Base-by-base conservation (phyloP, 2,797 vertebrate genomes). In the Melopsittacus undulatus region DNA sequence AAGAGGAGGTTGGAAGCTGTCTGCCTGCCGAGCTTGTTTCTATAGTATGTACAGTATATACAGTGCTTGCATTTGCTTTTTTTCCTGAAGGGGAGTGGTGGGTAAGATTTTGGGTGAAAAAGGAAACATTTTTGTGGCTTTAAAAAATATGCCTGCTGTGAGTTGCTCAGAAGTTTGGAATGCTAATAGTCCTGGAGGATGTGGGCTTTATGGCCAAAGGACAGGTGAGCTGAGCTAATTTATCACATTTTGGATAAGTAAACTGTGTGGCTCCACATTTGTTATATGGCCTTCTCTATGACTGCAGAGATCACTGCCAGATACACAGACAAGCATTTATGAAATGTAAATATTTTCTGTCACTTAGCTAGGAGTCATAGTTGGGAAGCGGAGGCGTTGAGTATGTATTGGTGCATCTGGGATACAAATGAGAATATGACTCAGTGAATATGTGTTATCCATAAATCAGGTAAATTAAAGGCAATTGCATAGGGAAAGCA, bases 91-190 rank as follows among this genome's bases (percentile, higher is more conserved):
- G 23, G 7, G 15, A 8, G 9, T 3, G 3, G 20, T 66, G 19
- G 19, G 17, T 81, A 52, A 92, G 78, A 49, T 67, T 91, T 42
- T 24, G 42, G 5, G 51, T 61, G 48, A 75, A 90, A 83, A 89
- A 56, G 23, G 48, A 92, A 82, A 10, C 32, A 52, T 77, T 95
- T 96, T 36, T 91, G 42, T 84, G 61, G 66, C 42, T 94, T 95
- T 42, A 51, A 56, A 81, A 79, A 70, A 22, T 49, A 73, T 23
- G n/a, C n/a, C 51, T 68, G 26, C 36, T 59, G 20, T 1, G 5
- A 52, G 46, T 83, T 84, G 27, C 77, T 92, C 72, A 90, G 49
- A 80, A 90, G n/a, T 83, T 83, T 83, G 64, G 85, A 94, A 94
- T 93, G 72, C 4, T 4, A 69, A 51, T 22, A 78, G 26, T 90